Conservation (phyloP, 1,140 invertebrate genomes). For the Paralvinella palmiformis region DNA sequence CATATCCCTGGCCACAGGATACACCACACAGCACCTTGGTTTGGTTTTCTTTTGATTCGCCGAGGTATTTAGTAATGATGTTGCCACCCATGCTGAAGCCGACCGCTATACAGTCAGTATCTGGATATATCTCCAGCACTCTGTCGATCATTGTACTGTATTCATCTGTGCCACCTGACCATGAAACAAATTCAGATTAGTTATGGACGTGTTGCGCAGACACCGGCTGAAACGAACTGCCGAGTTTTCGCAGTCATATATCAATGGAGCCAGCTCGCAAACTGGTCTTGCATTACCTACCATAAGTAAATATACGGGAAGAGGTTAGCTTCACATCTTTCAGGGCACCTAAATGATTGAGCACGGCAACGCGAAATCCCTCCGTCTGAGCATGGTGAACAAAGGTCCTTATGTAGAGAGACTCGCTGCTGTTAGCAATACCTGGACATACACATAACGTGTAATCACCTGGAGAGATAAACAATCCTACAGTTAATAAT, state of each 20-base stretch:
- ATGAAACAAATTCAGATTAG: neutral
- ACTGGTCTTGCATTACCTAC: slow-evolving; percentile 51
- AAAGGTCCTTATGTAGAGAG: slow-evolving; percentile 85
- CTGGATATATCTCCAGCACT: slow-evolving; percentile 64
- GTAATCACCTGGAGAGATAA: slow-evolving; percentile 65
- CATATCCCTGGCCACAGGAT: slow-evolving; percentile 87
- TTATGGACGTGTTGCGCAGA: neutral
- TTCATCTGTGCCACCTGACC: slow-evolving; percentile 75
- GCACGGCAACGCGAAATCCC: slow-evolving; percentile 84
- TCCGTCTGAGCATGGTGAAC: slow-evolving; percentile 81
- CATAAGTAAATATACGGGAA: slow-evolving; percentile 84
- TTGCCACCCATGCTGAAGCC: slow-evolving; percentile 84
- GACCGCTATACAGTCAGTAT: slow-evolving; percentile 70
- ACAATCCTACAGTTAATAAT: no score
- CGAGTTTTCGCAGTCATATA: neutral
- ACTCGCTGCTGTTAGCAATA: slow-evolving; percentile 87
- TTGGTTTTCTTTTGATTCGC: slow-evolving; percentile 56
- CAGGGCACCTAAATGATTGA: slow-evolving; percentile 88
- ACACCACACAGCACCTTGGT: slow-evolving; percentile 75
- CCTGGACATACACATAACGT: slow-evolving; percentile 86
- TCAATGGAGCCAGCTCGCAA: neutral
- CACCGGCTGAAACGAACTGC: neutral
- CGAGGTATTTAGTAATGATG: slow-evolving; percentile 80
- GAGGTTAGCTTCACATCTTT: slow-evolving; percentile 75
- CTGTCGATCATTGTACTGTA: slow-evolving; percentile 72